Evolutionary conservation across 2,113 vertebrate species (phyloP), one percentile per base, ranked within the genome.

Genomic region (Onychorhynchus coronatus): DNA sequence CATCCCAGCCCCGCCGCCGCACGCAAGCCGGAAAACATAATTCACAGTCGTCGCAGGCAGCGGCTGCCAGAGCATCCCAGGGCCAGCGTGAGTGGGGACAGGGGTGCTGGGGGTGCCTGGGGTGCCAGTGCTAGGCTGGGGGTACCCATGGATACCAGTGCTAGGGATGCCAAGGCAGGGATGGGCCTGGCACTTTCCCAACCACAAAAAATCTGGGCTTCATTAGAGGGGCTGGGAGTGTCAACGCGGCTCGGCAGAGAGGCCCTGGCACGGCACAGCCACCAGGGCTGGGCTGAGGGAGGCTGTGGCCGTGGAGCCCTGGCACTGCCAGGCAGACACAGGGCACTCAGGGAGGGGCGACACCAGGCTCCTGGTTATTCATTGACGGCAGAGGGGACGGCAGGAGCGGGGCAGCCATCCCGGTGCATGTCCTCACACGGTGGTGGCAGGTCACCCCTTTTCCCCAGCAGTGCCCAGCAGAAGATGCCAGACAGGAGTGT

Each of bases 141-240:
- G n/a, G 15, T 56, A 78, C 58, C 20, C 4, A 17, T 3, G 65
- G 67, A 23, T 75, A 68, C 55, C 23, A 2, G 22, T 2, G 5
- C 33, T 1, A 18, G 82, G 30, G 67, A 44, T 35, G 56, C 14
- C 1, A 0, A 28, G 33, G 44, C 3, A 1, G 12, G 62, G 89
- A 55, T 31, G 88, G 52, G 58, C 59, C 27, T 3, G 24, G 71
- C 35, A 0, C 8, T 72, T 88, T 79, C 66, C 78, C 88, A 95
- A n/a, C 70, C 47, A 2, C 23, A 76, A 62, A 42, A 31, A 37
- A 65, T 96, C 85, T 95, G 96, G 79, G 71, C 39, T 93, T 88
- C 83, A 53, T 96, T 95, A 95, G 71, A 39, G 7, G 58, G 56
- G 6, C 35, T 1, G 71, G 66, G 88, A 95, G 35, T 18, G 12